Evolutionary conservation across 2,113 vertebrate genomes (phyloP).

Genomic region (Alexandromys fortis): DNA sequence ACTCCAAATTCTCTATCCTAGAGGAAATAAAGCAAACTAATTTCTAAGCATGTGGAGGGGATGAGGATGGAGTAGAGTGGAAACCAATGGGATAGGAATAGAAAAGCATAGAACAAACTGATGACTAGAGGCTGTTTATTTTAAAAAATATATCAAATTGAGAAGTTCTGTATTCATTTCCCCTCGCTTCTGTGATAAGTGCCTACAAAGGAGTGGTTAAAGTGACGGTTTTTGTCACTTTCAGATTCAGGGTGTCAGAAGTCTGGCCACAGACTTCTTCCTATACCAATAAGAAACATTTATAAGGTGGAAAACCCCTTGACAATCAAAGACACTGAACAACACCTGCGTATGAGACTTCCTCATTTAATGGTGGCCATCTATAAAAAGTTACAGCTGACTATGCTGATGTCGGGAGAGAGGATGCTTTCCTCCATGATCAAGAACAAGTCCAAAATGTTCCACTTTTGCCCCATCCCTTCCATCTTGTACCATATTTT

Average conservation of each 20-base stretch:
- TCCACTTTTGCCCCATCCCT: not conserved
- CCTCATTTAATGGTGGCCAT: not conserved
- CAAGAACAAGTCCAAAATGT: not conserved
- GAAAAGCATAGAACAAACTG: not conserved
- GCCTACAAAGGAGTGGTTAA: not conserved
- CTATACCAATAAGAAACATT: not conserved
- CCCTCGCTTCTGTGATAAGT: not conserved
- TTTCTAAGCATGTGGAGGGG: not conserved
- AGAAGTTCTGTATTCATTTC: slow-evolving; percentile 5
- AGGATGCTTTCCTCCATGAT: not conserved
- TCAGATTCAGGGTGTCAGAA: not conserved
- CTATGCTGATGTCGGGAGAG: not conserved
- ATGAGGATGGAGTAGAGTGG: not conserved
- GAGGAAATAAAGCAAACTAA: slow-evolving; percentile 9
- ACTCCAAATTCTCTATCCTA: not conserved
- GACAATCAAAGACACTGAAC: not conserved
- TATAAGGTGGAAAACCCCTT: not conserved
- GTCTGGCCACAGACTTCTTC: not conserved
- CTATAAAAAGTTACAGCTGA: not conserved
- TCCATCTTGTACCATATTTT: not conserved
- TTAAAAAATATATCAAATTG: slow-evolving; percentile 10
- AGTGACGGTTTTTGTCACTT: not conserved
- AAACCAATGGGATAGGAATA: slow-evolving; percentile 23
- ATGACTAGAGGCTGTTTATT: not conserved
- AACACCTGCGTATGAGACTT: not conserved